Evolutionary conservation across 2,113 vertebrate genomes (phyloP), one percentile per base, ranked within the genome.

Genomic region (Dromas ardeola): DNA sequence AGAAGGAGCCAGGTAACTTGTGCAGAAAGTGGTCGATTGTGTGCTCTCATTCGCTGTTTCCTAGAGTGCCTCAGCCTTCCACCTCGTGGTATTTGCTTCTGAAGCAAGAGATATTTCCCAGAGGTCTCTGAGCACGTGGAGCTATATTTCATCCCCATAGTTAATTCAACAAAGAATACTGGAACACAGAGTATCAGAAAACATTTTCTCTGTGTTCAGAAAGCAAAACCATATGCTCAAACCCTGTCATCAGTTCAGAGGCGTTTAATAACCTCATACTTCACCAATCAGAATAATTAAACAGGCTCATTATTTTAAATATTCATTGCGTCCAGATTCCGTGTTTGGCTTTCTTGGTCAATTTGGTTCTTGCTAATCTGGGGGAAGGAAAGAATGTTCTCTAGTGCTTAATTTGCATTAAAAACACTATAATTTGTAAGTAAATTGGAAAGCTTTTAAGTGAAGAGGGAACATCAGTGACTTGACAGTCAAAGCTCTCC

Each of bases 241-340:
- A 56, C 56, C 71, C 84, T 90, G 82, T 55, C 95, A 83, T 94
- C 91, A 89, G 77, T 90, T 93, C 91, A 53, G 87, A 95, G 88
- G 82, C 86, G 0, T 95, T 89, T 80, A 93, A 93, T 94, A 90
- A 89, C 85, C 77, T 92, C 84, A 36, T 81, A 94, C 86, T 79
- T 95, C 96, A 90, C 96, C 95, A 97, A 93, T 97, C 95, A 83
- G 95, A 96, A 96, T 97, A 97, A 97, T 98, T 98, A 97, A 97
- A 82, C 85, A 95, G 92, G 47, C 89, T 94, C 82, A 70, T 96
- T 97, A 95, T 95, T 97, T 97, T 69, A 90, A 95, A 97, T 96
- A 95, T 95, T 93, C 97, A 94, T 81, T 22, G 67, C 32, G 70
- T 71, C 87, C 97, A 66, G 91, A 96, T 93, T 87, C 88, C 62